Evolutionary conservation across 2,888 invertebrate genomes (phyloP).

Genomic region (Microctonus hyperodae): DNA sequence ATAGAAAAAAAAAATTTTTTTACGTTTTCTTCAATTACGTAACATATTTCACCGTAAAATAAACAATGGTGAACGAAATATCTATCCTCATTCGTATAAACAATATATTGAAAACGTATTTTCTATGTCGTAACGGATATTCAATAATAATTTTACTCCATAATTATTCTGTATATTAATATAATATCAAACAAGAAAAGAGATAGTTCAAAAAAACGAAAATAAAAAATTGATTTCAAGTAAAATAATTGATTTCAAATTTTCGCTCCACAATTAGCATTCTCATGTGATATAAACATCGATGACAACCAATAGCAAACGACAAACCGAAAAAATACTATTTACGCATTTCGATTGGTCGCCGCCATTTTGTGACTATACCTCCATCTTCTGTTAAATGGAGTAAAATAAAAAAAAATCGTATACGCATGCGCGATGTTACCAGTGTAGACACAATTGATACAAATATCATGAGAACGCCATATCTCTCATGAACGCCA

Average conservation of each 20-base stretch:
- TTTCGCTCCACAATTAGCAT: background rate
- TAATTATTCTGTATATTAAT: too few relatives aligned
- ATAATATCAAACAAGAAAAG: background rate
- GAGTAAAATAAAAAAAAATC: background rate
- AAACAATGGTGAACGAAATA: too few relatives aligned
- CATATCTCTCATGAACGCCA: conserved; percentile 35
- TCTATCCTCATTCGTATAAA: too few relatives aligned
- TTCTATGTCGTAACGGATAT: too few relatives aligned
- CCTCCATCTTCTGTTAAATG: background rate
- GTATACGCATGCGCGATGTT: conserved; percentile 28
- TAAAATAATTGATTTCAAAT: background rate
- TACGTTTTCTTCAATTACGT: too few relatives aligned
- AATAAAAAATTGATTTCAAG: background rate
- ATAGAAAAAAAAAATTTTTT: too few relatives aligned
- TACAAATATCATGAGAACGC: conserved; percentile 15
- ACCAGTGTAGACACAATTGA: too few relatives aligned
- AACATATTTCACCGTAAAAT: too few relatives aligned
- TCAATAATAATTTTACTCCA: too few relatives aligned
- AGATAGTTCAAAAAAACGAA: background rate
- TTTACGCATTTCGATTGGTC: background rate
- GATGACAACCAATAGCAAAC: background rate
- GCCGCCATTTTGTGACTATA: conserved; percentile 18
- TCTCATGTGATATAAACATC: too few relatives aligned
- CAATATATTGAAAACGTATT: too few relatives aligned
- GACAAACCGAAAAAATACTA: background rate